Conservation (phyloP, 2,797 vertebrate species). For the Chelonia mydas region DNA sequence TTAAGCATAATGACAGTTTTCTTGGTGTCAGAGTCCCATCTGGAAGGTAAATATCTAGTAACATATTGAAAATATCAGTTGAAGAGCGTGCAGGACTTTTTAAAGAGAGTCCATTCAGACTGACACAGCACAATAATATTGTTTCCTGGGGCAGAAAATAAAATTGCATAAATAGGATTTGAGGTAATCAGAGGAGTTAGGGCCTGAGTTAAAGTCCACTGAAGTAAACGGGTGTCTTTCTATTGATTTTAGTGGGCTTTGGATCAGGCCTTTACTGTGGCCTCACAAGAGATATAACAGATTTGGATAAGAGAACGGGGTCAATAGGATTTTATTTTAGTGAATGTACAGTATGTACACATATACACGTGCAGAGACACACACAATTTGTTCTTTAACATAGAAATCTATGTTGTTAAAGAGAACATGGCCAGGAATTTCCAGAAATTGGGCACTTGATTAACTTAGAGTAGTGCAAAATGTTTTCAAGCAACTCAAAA, state of each 20-base stretch:
- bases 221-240: not conserved
- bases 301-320: not conserved
- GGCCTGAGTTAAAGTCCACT: not conserved
- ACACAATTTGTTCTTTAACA: not conserved
- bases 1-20: not conserved
- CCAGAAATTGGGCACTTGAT: not conserved
- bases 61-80: not conserved
- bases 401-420: not conserved
- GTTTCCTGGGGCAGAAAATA: not conserved
- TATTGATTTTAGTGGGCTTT: not conserved
- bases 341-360: not conserved
- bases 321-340: not conserved
- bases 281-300: not conserved
- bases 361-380: not conserved
- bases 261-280: not conserved
- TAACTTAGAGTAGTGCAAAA: not conserved
- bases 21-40: not conserved
- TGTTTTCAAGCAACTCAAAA: not conserved
- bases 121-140: not conserved
- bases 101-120: not conserved
- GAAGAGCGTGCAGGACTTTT: not conserved
- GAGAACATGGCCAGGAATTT: not conserved
- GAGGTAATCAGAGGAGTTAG: not conserved
- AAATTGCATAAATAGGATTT: not conserved
- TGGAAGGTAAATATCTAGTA: slow-evolving; percentile 1